Evolutionary conservation across 2,113 vertebrate species (phyloP).

Genomic region (Sylvilagus bachmani): DNA sequence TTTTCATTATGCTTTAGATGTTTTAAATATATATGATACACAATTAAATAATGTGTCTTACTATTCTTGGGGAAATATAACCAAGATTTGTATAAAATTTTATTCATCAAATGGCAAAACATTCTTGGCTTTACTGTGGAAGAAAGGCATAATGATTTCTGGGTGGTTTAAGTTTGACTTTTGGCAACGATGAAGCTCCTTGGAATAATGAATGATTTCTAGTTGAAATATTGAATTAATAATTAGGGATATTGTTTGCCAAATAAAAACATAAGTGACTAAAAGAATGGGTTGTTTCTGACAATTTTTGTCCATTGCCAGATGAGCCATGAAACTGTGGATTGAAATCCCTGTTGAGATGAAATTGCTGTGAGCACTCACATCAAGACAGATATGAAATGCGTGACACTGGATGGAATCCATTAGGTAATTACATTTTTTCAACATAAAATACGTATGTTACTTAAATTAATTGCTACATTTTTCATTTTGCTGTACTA

Average conservation of each 20-base stretch:
- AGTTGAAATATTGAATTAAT: conserved; percentile 50
- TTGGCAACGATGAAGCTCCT: conserved; percentile 5
- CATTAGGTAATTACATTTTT: conserved; percentile 33
- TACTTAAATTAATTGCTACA: conserved; percentile 14
- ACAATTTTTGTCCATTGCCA: neutral
- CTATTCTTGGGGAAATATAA: conserved; percentile 19
- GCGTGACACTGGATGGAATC: neutral
- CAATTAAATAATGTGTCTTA: neutral
- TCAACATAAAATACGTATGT: neutral
- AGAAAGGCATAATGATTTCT: neutral
- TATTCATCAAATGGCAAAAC: neutral
- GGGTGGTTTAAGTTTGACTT: conserved; percentile 35
- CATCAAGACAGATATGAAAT: neutral
- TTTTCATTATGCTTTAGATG: conserved; percentile 50
- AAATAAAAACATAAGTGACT: conserved; percentile 30
- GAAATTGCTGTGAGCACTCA: neutral
- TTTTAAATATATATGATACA: neutral
- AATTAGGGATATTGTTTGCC: conserved; percentile 6
- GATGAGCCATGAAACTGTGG: neutral
- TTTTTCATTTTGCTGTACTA: conserved; percentile 12
- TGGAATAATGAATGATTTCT: neutral
- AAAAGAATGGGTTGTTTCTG: neutral
- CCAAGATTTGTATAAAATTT: conserved; percentile 9
- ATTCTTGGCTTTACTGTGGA: neutral
- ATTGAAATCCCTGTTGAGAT: neutral